phyloP scores from a whole-genome alignment of 2,888 invertebrate species.

The Cerastis rubricosa region DNA sequence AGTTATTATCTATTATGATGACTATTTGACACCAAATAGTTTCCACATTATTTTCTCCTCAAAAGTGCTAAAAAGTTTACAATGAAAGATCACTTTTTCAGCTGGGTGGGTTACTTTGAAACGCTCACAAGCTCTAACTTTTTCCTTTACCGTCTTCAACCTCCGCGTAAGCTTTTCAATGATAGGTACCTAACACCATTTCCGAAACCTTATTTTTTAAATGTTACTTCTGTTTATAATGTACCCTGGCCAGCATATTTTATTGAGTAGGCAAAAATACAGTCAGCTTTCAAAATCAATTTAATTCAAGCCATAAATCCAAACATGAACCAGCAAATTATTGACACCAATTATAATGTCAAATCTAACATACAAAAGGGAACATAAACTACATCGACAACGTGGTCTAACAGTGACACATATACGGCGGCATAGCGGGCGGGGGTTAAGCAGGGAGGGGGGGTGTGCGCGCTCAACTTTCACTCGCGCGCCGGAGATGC shows the following conservation, averaged over 20 bases:
- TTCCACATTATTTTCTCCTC: background rate
- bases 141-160: background rate
- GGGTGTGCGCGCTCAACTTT: slow-evolving; percentile 77
- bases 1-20: background rate
- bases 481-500: slow-evolving; percentile 81
- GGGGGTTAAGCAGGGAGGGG: slow-evolving; percentile 47
- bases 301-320: background rate
- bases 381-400: slow-evolving; percentile 49
- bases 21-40: background rate
- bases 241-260: background rate
- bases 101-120: background rate
- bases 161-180: background rate
- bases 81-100: background rate
- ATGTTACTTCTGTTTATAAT: background rate
- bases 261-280: background rate
- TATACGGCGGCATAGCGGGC: slow-evolving; percentile 52
- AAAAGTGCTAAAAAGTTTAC: background rate
- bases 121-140: background rate
- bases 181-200: background rate
- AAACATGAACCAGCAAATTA: slow-evolving; percentile 10
- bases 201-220: background rate
- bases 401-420: slow-evolving; percentile 71
- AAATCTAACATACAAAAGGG: slow-evolving; percentile 49
- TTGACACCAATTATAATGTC: slow-evolving; percentile 5
- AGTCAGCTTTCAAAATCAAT: background rate